Conservation (phyloP, 2,113 vertebrate genomes). For the Pangasianodon hypophthalmus region DNA sequence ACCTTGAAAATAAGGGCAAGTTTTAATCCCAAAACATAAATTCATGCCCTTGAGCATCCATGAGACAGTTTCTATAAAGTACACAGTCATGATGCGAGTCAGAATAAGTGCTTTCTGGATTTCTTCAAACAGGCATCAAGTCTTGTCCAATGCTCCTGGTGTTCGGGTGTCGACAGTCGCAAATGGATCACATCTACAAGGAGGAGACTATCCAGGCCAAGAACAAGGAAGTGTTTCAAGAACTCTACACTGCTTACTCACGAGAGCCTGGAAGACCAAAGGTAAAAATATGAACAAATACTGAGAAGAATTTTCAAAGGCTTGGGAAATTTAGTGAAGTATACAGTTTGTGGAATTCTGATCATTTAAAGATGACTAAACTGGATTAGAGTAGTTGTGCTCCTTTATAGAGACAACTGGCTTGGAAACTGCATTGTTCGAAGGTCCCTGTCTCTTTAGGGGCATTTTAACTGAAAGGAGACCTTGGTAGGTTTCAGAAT, state of each 20-base stretch:
- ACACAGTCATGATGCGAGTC: background rate
- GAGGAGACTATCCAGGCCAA: slow-evolving; percentile 92
- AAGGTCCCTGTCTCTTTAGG: background rate
- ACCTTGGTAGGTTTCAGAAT: background rate
- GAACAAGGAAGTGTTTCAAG: slow-evolving; percentile 89
- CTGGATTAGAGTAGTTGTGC: background rate
- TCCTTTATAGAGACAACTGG: background rate
- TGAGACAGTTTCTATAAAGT: background rate
- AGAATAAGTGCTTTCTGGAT: background rate
- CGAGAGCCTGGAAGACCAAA: slow-evolving; percentile 97
- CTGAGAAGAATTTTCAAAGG: background rate
- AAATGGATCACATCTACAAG: slow-evolving; percentile 95
- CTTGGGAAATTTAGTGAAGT: background rate
- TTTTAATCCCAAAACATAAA: fast-evolving
- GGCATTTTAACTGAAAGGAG: background rate
- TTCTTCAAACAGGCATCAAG: slow-evolving; percentile 76
- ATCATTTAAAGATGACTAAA: background rate
- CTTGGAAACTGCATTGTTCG: background rate
- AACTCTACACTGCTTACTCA: slow-evolving; percentile 93
- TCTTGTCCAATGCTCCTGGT: slow-evolving; percentile 92
- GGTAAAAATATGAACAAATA: slow-evolving; percentile 69
- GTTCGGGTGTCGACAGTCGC: slow-evolving; percentile 93
- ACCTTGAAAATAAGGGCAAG: slow-evolving; percentile 89
- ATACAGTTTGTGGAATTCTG: background rate
- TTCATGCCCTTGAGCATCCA: background rate